Conservation (phyloP, 2,113 vertebrate genomes). For the Pandion haliaetus region DNA sequence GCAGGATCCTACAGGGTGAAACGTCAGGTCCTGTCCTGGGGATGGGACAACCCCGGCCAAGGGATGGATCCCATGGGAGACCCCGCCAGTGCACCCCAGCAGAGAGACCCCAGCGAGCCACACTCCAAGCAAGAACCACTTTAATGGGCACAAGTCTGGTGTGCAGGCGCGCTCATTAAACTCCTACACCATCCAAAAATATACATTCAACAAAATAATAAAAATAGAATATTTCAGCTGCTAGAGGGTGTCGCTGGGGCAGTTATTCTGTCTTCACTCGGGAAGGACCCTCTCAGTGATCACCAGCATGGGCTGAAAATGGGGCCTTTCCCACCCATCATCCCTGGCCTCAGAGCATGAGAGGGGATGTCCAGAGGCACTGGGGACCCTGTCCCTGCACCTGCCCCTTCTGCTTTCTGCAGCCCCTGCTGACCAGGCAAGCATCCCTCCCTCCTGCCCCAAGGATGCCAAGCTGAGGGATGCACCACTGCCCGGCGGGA, state of each 20-base stretch:
- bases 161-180: background rate
- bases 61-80: fast-evolving
- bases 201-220: conserved; percentile 2
- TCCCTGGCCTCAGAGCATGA: background rate
- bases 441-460: background rate
- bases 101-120: background rate
- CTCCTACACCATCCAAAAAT: background rate
- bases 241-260: background rate
- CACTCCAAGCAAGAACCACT: background rate
- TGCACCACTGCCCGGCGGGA: fast-evolving
- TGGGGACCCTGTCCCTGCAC: background rate
- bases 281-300: background rate
- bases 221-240: conserved; percentile 38
- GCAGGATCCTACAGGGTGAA: background rate
- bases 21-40: background rate
- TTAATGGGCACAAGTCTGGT: conserved; percentile 12
- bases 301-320: background rate
- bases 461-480: background rate
- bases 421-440: background rate
- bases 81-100: fast-evolving
- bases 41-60: background rate
- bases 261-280: background rate
- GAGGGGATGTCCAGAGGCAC: background rate
- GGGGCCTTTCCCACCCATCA: background rate
- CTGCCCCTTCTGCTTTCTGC: background rate